Evolutionary conservation across 2,888 invertebrate genomes (phyloP).

Genomic region (Stenurella melanura): DNA sequence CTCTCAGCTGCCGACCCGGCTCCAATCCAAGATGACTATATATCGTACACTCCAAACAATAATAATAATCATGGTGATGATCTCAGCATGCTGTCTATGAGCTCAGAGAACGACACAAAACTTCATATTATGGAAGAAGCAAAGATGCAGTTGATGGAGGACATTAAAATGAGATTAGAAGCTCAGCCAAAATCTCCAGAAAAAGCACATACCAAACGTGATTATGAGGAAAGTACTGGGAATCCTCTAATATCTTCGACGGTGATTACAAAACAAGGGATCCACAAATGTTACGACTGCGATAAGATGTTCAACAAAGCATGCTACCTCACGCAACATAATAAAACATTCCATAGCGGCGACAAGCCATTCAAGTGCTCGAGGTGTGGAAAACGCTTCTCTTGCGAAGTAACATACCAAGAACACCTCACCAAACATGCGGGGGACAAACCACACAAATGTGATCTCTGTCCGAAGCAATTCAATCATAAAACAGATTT

Average conservation of each 20-base stretch:
- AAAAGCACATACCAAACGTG: constrained; percentile 68
- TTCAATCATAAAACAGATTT: constrained; percentile 95
- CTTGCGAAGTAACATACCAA: constrained; percentile 81
- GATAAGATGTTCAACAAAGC: constrained; percentile 89
- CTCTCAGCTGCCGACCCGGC: constrained; percentile 67
- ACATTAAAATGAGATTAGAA: constrained; percentile 59
- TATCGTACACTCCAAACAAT: constrained; percentile 42
- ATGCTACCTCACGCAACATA: constrained; percentile 93
- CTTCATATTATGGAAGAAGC: constrained; percentile 48
- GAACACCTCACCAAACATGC: constrained; percentile 87
- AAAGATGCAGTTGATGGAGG: constrained; percentile 71
- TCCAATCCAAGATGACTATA: constrained; percentile 54
- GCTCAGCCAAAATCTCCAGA: constrained; percentile 66
- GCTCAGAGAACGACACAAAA: constrained; percentile 48
- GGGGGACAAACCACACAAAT: constrained; percentile 90
- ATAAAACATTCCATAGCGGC: constrained; percentile 91
- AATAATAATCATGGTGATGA: constrained; percentile 47
- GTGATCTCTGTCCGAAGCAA: constrained; percentile 88
- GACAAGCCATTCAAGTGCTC: constrained; percentile 90
- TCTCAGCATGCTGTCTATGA: constrained; percentile 48
- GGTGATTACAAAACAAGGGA: constrained; percentile 54
- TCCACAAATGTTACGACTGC: constrained; percentile 86
- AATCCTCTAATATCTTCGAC: constrained; percentile 69
- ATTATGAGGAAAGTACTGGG: constrained; percentile 66
- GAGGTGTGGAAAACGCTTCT: constrained; percentile 90